Conservation (phyloP, 2,888 invertebrate genomes). For the Galeopsomyia nigrocyanea region DNA sequence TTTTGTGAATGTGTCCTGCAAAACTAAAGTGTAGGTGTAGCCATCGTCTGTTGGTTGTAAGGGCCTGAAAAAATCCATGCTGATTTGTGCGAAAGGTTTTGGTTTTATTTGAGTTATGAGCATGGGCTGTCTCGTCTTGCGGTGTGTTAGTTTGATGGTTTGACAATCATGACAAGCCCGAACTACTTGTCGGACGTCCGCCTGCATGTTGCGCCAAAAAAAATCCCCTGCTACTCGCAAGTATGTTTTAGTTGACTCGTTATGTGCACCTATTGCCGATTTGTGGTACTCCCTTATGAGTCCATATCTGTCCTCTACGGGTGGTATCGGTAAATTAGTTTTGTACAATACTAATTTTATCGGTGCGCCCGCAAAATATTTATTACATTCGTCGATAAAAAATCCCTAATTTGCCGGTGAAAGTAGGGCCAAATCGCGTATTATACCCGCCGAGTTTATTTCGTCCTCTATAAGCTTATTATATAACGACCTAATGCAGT, state of each 20-base stretch:
- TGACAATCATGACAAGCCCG: conserved; percentile 11
- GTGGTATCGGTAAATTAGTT: background rate
- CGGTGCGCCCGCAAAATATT: background rate
- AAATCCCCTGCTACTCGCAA: conserved; percentile 2
- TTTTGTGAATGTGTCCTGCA: conserved; percentile 14
- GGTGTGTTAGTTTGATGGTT: background rate
- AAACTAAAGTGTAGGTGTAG: conserved; percentile 6
- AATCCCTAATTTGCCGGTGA: no score
- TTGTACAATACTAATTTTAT: background rate
- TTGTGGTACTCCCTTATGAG: conserved; percentile 10
- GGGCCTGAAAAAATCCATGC: conserved; percentile 9
- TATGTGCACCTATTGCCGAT: conserved; percentile 6
- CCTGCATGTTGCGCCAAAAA: conserved; percentile 16
- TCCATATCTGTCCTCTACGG: no score
- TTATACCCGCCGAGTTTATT: no score
- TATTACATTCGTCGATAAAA: background rate
- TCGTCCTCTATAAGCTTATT: no score
- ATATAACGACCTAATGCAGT: no score
- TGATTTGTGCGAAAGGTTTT: conserved; percentile 12
- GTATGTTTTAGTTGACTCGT: conserved; percentile 9
- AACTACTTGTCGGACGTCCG: conserved; percentile 6
- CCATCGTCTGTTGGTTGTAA: no score
- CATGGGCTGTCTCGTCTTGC: background rate
- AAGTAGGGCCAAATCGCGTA: no score
- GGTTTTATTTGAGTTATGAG: conserved; percentile 10